Evolutionary conservation across 2,113 vertebrate genomes (phyloP), one percentile per base, ranked within the genome.

Genomic region (Mustela lutreola): DNA sequence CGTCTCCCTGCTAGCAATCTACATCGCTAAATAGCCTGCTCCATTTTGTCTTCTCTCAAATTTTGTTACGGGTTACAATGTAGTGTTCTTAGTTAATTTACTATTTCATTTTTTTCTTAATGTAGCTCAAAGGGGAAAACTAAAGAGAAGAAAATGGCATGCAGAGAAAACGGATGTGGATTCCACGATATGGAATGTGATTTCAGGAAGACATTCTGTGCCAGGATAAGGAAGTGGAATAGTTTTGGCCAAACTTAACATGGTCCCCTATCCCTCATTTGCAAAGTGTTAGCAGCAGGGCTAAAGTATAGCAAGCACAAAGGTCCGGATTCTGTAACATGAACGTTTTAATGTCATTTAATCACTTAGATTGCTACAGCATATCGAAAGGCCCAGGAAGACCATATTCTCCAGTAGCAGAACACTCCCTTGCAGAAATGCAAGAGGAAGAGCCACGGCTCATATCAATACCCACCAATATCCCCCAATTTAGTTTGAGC

Each of bases 401-500:
- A 94, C 26, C n/a, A 33, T 78, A 60, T 33, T 96, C 42, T 91
- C 56, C 24, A 93, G 45, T 62, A 65, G 85, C 18, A 90, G n/a
- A 88, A 88, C 31, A 81, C 9, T 82, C 86, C 24, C 60, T 80
- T 83, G n/a, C 71, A 97, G 42, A 97, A 92, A 95, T 81, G 65
- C 58, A 92, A 67, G 71, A 92, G 70, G n/a, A 92, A 97, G 62
- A 36, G 53, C 60, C 84, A 79, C 1, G 2, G 63, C 93, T 84
- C 33, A 48, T 81, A 93, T 91, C 94, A 89, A 42, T 42, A 42
- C 50, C 95, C 62, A 87, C 87, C 58, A 93, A 97, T 95, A 97
- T 95, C 94, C 16, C 90, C 71, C 81, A 95, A 95, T 91, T 97
- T 95, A 95, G 62, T 95, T 87, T 96, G 80, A 87, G 19, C 42